Base-by-base conservation (phyloP, 1,140 invertebrate species). In the Holotrichia oblita region DNA sequence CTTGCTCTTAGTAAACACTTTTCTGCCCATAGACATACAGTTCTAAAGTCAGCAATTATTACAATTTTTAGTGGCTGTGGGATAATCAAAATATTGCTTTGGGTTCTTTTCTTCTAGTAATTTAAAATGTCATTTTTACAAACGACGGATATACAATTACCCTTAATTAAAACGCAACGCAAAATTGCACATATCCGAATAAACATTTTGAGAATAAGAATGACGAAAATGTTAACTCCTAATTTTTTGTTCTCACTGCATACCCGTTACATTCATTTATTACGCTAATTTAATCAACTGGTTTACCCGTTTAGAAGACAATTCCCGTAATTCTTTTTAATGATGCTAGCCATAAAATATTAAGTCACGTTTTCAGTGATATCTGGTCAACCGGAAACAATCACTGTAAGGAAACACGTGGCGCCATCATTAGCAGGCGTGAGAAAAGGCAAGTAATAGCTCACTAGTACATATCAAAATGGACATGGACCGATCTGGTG, bases 351-450 rank as follows among this genome's bases (percentile, higher is more conserved):
- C 72, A 73, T 73, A 40, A 42, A 73, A 42, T 40, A 73, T 73
- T 40, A 40, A 73, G 72, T 73, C 72, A 73, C 72, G 72, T 42
- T 73, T 73, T 12, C 72, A 42, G 14, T 73, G 40, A 73, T 78
- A 48, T 78, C 41, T 48, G 73, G 44, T 76, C 73, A 75, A 75
- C 44, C 78, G 73, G 78, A 79, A 79, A 79, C 78, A 79, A 79
- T 79, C 78, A 42, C 48, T 59, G 27, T 44, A 27, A 64, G 48
- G 41, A 75, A 44, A 40, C 78, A 79, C 78, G 80, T 80, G 80
- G 42, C 80, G 40, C 77, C 80, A 77, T 80, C 80, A 78, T 77
- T 79, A 80, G 61, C 80, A 80, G 80, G 77, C 78, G 80, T 79
- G 80, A 80, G 80, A 80, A 80, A 78, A 79, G 80, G 74, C 74